Conservation (phyloP, 2,888 invertebrate genomes). For the Bombylius major region DNA sequence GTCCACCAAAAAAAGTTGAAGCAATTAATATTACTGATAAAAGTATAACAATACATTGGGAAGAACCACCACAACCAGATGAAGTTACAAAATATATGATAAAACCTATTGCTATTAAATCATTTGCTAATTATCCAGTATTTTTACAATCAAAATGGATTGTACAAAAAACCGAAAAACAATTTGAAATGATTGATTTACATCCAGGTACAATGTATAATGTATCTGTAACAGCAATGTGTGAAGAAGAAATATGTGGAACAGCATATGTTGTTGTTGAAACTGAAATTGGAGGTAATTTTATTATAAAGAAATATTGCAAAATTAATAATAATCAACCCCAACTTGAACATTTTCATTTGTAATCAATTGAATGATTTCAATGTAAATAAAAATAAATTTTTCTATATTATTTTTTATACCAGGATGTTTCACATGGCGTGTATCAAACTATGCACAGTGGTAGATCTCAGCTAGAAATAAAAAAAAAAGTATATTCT, state of each 20-base stretch:
- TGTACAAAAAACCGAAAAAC: conserved; percentile 45
- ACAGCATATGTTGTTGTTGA: conserved; percentile 44
- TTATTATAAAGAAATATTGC: conserved; percentile 15
- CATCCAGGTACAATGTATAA: conserved; percentile 66
- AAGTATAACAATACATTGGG: conserved; percentile 47
- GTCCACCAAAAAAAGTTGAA: conserved; percentile 51
- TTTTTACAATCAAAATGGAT: conserved; percentile 43
- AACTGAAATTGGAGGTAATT: conserved; percentile 50
- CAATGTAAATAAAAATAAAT: no score
- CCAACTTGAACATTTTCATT: no score
- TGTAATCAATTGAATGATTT: no score
- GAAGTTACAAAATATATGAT: conserved; percentile 45
- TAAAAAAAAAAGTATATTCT: no score
- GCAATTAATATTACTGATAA: conserved; percentile 49
- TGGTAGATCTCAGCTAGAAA: no score
- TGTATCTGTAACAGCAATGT: conserved; percentile 55
- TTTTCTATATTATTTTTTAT: no score
- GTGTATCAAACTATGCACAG: no score
- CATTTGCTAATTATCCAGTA: conserved; percentile 43
- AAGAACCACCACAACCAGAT: conserved; percentile 41
- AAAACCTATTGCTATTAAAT: conserved; percentile 41
- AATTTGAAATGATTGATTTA: conserved; percentile 47
- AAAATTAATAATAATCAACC: no score
- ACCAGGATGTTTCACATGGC: no score
- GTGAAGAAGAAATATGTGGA: conserved; percentile 46